Percentiles rank a stretch among this genome's conserved stretches.
These are phyloP conservation scores for Gymnocypris eckloni DNA, from an alignment of 2,797 vertebrate species.

Conservation along the genomic window DNA sequence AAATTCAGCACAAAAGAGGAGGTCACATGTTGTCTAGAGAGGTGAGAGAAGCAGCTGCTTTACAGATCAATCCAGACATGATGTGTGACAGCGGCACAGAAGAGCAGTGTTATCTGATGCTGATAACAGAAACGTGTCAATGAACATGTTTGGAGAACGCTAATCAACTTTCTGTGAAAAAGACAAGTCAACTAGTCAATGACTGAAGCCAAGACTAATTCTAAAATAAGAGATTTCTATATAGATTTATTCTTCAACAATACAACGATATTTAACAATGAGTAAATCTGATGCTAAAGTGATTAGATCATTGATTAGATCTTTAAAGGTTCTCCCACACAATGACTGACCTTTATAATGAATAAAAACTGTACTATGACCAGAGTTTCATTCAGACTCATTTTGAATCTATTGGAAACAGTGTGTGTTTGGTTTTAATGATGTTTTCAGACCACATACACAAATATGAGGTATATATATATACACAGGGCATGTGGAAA, in stretches of 20 bases:
- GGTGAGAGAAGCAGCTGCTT: slow-evolving; percentile 45
- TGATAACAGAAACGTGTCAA: not conserved
- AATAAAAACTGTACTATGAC: not conserved
- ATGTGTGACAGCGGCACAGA: slow-evolving; percentile 20
- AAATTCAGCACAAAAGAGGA: slow-evolving; percentile 42
- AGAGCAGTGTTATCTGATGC: slow-evolving; percentile 1
- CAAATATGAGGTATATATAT: too few relatives aligned
- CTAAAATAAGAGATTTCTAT: not conserved
- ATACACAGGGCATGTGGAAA: too few relatives aligned
- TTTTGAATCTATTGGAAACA: not conserved
- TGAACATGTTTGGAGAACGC: slow-evolving; percentile 3
- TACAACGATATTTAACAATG: not conserved
- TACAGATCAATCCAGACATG: slow-evolving; percentile 6
- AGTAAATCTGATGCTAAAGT: not conserved
- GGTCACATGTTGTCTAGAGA: slow-evolving; percentile 51
- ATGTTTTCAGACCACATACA: not conserved
- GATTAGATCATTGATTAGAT: not conserved
- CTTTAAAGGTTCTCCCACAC: not conserved
- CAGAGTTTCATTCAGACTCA: not conserved
- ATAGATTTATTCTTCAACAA: too few relatives aligned
- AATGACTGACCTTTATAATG: not conserved
- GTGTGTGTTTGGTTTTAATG: not conserved
- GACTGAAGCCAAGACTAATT: not conserved
- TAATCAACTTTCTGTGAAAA: not conserved
- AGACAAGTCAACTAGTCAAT: slow-evolving; percentile 2